Percentiles rank a stretch among this genome's conserved stretches.
phyloP scores from a whole-genome alignment of 2,888 invertebrate species.

The Apodemia hepburni region DNA sequence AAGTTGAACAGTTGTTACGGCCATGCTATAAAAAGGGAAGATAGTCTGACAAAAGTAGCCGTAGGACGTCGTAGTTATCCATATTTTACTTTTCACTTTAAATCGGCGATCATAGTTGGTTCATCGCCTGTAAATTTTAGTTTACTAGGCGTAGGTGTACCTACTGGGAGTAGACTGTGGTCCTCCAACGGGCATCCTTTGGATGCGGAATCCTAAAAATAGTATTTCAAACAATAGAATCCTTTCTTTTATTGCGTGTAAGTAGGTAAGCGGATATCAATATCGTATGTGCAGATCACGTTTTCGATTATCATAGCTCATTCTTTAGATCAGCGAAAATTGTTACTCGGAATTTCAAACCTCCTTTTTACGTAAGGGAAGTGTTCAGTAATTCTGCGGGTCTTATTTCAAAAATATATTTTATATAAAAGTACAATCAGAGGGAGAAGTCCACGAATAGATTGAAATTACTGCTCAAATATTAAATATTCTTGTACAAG shows the following conservation, averaged over 20 bases:
- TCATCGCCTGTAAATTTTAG: too few species aligned
- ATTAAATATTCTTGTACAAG: too few species aligned
- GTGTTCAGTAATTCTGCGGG: not conserved
- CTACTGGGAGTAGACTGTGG: too few species aligned
- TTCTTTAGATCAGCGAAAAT: conserved; percentile 5
- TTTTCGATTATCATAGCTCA: conserved; percentile 14
- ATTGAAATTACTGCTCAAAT: too few species aligned
- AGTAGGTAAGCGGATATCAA: conserved; percentile 1
- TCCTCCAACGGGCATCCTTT: not conserved
- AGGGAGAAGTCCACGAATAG: too few species aligned
- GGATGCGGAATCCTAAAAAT: not conserved
- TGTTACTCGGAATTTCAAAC: conserved; percentile 2
- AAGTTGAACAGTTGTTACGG: too few species aligned
- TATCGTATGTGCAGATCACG: conserved; percentile 4
- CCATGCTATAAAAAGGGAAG: too few species aligned
- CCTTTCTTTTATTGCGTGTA: not conserved
- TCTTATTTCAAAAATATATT: conserved; percentile 1
- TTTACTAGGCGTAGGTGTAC: too few species aligned
- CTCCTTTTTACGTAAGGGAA: not conserved
- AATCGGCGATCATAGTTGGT: too few species aligned
- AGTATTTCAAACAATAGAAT: not conserved
- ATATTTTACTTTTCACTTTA: too few species aligned
- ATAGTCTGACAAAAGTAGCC: too few species aligned
- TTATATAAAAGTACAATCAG: not conserved
- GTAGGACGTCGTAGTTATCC: too few species aligned